These are phyloP conservation scores for Bombus soroeensis DNA, from an alignment of 1,140 invertebrate species.

Conservation along the genomic window DNA sequence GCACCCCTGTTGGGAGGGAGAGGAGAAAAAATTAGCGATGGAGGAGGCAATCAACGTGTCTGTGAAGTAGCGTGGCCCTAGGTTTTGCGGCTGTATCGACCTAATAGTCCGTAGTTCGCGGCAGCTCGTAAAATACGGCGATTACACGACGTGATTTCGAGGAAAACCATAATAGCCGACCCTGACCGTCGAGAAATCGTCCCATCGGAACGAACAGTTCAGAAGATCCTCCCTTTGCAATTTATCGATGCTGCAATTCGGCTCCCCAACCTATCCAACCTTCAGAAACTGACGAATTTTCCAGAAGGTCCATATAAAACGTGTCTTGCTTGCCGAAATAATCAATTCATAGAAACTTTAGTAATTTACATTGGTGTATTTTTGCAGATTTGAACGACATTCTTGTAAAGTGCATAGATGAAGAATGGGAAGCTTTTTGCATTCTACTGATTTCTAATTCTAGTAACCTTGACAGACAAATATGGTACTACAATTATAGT, in stretches of 20 bases:
- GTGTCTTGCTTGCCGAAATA: not conserved
- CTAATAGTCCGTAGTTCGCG: not conserved
- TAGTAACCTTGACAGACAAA: no score
- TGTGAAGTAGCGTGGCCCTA: constrained; percentile 1
- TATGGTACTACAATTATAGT: no score
- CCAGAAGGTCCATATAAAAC: not conserved
- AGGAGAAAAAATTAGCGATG: not conserved
- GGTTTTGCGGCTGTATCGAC: constrained; percentile 8
- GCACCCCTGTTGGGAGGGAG: no score
- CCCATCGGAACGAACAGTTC: not conserved
- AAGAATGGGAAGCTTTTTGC: not conserved
- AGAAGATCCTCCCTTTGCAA: not conserved
- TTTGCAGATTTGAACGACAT: not conserved
- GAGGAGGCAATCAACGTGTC: constrained; percentile 23
- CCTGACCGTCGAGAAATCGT: constrained; percentile 15
- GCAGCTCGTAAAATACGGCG: constrained; percentile 13
- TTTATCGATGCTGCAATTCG: constrained; percentile 6
- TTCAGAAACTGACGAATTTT: not conserved
- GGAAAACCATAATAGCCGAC: constrained; percentile 26
- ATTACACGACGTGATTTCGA: constrained; percentile 11
- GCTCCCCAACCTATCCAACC: not conserved
- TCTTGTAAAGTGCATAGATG: no score
- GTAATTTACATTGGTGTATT: no score
- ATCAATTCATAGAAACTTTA: not conserved
- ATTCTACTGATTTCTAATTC: no score